Conservation (phyloP, 2,888 invertebrate species). For the Phalera bucephala region DNA sequence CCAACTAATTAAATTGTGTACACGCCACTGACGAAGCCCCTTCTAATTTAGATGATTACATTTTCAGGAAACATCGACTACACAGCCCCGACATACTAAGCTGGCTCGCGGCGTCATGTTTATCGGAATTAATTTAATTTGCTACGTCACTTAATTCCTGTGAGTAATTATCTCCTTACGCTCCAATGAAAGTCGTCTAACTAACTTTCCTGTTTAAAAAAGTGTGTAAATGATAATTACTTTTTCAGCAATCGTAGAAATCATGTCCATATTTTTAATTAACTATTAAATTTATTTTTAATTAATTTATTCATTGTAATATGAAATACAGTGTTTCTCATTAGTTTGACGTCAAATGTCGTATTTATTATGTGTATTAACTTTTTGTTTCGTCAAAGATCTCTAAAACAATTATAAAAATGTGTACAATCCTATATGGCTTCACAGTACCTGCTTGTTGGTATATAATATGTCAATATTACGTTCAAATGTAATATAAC, state of each 20-base stretch:
- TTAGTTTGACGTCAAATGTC: constrained; percentile 17
- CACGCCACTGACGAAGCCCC: too few species aligned
- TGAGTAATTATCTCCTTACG: constrained; percentile 8
- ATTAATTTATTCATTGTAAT: constrained; percentile 28
- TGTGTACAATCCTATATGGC: constrained; percentile 41
- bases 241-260: constrained; percentile 15
- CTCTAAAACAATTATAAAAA: constrained; percentile 5
- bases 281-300: constrained; percentile 31
- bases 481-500: constrained; percentile 25
- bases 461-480: constrained; percentile 67
- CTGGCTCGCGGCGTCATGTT: constrained; percentile 8
- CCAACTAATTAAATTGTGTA: too few species aligned
- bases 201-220: too few species aligned
- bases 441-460: constrained; percentile 70
- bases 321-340: constrained; percentile 12
- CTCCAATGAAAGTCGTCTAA: too few species aligned
- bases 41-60: constrained; percentile 2
- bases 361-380: constrained; percentile 19
- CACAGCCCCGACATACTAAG: constrained; percentile 88
- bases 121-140: constrained; percentile 23
- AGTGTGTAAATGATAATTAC: constrained; percentile 12
- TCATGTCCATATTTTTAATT: constrained; percentile 24
- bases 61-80: constrained; percentile 86
- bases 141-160: constrained; percentile 14
- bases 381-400: constrained; percentile 6